These are phyloP conservation scores for Gadus macrocephalus DNA, from an alignment of 2,113 vertebrate genomes.

Conservation along the genomic window DNA sequence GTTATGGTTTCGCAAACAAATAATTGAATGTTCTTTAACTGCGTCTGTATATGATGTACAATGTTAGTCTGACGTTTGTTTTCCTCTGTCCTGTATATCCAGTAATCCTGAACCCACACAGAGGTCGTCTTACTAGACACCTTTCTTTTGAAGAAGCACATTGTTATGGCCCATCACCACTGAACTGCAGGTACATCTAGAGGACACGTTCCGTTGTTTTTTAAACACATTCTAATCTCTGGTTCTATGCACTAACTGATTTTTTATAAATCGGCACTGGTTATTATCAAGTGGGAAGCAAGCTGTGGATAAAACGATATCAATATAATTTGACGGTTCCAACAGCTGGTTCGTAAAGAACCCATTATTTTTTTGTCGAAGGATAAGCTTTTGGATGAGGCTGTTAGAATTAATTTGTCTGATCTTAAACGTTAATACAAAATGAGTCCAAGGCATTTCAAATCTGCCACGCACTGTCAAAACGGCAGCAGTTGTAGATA, in stretches of 20 bases:
- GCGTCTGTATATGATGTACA: too few relatives aligned
- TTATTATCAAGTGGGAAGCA: neutral
- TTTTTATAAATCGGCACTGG: neutral
- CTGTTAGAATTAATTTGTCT: neutral
- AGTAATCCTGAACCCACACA: too few relatives aligned
- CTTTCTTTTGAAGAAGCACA: conserved; percentile 18
- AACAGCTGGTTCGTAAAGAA: neutral
- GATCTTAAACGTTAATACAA: neutral
- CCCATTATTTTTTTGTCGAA: neutral
- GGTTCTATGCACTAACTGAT: neutral
- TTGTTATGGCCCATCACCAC: conserved; percentile 13
- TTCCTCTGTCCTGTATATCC: too few relatives aligned
- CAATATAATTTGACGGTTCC: neutral
- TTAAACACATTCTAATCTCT: neutral
- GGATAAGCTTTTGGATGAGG: too few relatives aligned
- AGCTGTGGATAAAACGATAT: neutral
- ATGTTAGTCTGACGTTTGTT: too few relatives aligned
- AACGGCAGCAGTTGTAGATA: conserved; percentile 5
- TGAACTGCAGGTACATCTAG: conserved; percentile 41
- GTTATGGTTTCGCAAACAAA: too few relatives aligned
- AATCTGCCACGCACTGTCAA: neutral
- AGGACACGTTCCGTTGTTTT: neutral
- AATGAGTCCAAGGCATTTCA: neutral
- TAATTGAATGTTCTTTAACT: too few relatives aligned
- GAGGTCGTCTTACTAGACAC: neutral